phyloP scores from a whole-genome alignment of 2,888 invertebrate species.

The Drosophila nr. fundita region DNA sequence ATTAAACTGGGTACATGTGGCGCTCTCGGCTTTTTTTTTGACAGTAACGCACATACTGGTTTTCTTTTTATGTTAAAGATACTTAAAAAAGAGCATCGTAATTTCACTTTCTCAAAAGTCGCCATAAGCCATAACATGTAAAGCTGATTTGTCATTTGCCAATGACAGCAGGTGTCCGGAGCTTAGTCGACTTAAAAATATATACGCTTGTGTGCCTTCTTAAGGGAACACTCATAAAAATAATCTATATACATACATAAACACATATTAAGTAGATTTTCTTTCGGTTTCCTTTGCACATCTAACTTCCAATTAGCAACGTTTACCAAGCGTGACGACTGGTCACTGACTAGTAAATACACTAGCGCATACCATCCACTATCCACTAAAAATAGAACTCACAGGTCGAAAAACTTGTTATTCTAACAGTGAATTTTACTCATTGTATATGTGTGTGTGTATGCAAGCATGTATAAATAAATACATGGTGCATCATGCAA shows the following conservation, averaged over 20 bases:
- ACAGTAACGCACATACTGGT: slow-evolving; percentile 2
- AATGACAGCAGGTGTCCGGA: slow-evolving; percentile 33
- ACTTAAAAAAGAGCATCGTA: slow-evolving; percentile 24
- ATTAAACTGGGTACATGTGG: neutral
- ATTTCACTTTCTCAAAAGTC: slow-evolving; percentile 51
- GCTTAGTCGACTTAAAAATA: slow-evolving; percentile 11
- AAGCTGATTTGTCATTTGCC: slow-evolving; percentile 51
- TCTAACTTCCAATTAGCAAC: slow-evolving; percentile 65
- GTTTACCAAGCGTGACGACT: slow-evolving; percentile 64
- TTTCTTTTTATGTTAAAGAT: slow-evolving; percentile 8
- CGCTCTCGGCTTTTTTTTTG: neutral
- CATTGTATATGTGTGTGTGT: slow-evolving; percentile 15
- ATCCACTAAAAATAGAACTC: slow-evolving; percentile 61
- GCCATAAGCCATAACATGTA: slow-evolving; percentile 27
- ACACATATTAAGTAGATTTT: slow-evolving; percentile 47
- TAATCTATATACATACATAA: slow-evolving; percentile 7
- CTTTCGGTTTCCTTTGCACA: slow-evolving; percentile 39
- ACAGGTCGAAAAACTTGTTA: slow-evolving; percentile 65
- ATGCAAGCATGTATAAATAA: slow-evolving; percentile 21
- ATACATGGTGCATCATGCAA: slow-evolving; percentile 38
- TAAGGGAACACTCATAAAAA: slow-evolving; percentile 14
- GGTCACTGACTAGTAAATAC: slow-evolving; percentile 55
- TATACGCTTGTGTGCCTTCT: neutral
- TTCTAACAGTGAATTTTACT: slow-evolving; percentile 64
- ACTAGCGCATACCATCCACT: slow-evolving; percentile 36